phyloP scores from a whole-genome alignment of 2,797 vertebrate genomes.

The Tokudaia muenninki region DNA sequence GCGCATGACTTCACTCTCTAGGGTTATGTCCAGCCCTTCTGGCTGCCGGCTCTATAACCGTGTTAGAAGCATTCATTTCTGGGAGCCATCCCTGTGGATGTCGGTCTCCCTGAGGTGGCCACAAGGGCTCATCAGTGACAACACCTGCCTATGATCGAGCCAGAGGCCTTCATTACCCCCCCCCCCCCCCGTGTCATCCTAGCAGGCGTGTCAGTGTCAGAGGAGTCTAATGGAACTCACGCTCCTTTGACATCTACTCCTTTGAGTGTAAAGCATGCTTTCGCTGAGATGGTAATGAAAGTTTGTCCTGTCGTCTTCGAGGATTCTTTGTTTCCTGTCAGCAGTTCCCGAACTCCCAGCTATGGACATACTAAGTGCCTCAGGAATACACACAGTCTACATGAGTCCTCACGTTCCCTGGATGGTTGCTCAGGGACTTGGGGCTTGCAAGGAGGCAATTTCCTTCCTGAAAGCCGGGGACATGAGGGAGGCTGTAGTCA shows the following conservation, averaged over 20 bases:
- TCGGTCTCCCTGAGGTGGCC: neutral
- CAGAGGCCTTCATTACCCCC: neutral
- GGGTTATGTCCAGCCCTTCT: neutral
- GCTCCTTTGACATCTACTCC: neutral
- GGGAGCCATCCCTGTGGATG: rapidly evolving
- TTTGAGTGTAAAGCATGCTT: neutral
- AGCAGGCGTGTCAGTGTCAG: rapidly evolving
- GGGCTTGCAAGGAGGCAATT: neutral
- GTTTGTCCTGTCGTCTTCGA: neutral
- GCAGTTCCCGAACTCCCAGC: neutral
- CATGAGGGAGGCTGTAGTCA: rapidly evolving
- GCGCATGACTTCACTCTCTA: slow-evolving; percentile 74
- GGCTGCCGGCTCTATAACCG: neutral
- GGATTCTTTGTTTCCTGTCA: neutral
- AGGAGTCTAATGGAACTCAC: neutral
- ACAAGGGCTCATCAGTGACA: rapidly evolving
- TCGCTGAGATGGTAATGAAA: neutral
- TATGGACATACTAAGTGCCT: neutral
- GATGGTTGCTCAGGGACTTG: neutral
- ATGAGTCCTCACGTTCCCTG: neutral
- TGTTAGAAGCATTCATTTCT: neutral
- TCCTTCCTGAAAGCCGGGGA: neutral
- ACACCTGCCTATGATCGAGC: rapidly evolving
- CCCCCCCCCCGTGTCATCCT: neutral
- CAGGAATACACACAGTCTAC: neutral